Conservation (phyloP, 2,888 invertebrate species). For the Timema podura region DNA sequence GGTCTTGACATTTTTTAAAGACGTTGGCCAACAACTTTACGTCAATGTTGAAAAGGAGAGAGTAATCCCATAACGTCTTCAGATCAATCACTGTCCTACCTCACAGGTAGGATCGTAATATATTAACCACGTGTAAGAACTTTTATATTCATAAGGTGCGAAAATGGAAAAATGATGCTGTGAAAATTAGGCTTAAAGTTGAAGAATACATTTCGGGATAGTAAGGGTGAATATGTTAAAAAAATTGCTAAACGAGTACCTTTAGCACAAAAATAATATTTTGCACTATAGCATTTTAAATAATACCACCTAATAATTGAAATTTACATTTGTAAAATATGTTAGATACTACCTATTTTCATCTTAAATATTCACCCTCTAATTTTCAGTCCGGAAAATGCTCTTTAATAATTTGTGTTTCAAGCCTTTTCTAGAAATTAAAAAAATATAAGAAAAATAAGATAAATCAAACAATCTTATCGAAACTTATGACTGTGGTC, state of each 20-base stretch:
- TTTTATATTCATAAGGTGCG: background rate
- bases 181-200: background rate
- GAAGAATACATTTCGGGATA: background rate
- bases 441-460: background rate
- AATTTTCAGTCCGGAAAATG: background rate
- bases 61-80: no score
- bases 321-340: no score
- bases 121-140: no score
- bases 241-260: background rate
- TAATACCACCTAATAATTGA: background rate
- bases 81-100: no score
- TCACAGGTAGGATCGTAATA: no score
- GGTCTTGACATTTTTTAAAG: no score
- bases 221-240: background rate
- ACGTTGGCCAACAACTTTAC: no score
- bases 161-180: background rate
- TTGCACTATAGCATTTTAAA: background rate
- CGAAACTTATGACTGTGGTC: background rate
- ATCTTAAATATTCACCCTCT: background rate
- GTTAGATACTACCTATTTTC: background rate
- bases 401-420: background rate
- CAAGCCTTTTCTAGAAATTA: slow-evolving; percentile 4
- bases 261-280: background rate
- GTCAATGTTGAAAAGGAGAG: no score
- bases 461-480: background rate